Evolutionary conservation across 2,797 vertebrate genomes (phyloP).

Genomic region (Octomys mimax): DNA sequence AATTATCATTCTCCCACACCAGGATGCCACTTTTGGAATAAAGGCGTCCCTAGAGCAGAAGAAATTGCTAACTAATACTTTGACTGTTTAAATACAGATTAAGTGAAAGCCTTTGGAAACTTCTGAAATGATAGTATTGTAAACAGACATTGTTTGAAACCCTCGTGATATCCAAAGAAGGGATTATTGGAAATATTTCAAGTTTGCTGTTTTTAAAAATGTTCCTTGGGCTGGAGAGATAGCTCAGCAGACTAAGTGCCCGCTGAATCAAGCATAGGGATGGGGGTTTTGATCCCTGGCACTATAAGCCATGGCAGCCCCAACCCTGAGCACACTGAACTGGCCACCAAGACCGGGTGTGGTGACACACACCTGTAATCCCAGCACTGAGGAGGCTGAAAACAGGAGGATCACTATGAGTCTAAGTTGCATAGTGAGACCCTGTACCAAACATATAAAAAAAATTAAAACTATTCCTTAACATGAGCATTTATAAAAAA

Average conservation of each 20-base stretch:
- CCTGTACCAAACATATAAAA: too few relatives aligned
- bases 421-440: too few relatives aligned
- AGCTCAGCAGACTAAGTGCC: too few relatives aligned
- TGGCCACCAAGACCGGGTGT: too few relatives aligned
- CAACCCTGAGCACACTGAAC: too few relatives aligned
- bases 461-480: conserved; percentile 55
- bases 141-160: conserved; percentile 82
- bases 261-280: too few relatives aligned
- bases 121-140: conserved; percentile 71
- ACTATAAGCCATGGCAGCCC: too few relatives aligned
- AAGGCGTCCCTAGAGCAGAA: conserved; percentile 62
- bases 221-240: neutral
- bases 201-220: conserved; percentile 65
- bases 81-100: conserved; percentile 83
- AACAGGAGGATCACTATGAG: too few relatives aligned
- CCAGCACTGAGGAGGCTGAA: too few relatives aligned
- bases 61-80: conserved; percentile 84
- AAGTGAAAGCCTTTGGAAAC: conserved; percentile 81
- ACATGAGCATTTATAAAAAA: conserved; percentile 53
- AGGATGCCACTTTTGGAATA: conserved; percentile 64
- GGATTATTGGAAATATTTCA: conserved; percentile 65
- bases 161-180: conserved; percentile 78
- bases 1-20: conserved; percentile 50
- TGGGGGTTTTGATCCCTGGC: too few relatives aligned
- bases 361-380: too few relatives aligned